phyloP scores from a whole-genome alignment of 2,113 vertebrate genomes.

The Oophaga pumilio region DNA sequence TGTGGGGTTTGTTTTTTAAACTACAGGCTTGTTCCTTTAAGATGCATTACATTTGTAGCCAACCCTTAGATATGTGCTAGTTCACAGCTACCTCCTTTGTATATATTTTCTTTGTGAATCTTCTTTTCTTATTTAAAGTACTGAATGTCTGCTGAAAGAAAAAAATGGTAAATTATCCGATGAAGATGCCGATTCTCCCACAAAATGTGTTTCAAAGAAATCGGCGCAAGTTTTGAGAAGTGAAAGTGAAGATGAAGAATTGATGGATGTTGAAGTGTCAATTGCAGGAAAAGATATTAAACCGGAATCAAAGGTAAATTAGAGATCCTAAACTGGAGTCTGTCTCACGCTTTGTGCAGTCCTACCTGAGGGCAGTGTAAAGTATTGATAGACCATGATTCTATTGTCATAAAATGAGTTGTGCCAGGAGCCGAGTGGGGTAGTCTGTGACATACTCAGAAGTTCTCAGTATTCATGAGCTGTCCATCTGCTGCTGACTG shows the following conservation, averaged over 20 bases:
- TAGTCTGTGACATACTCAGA: too few relatives aligned
- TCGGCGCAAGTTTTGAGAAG: conserved; percentile 72
- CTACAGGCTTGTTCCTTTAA: too few relatives aligned
- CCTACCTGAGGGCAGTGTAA: too few relatives aligned
- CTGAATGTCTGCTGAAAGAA: conserved; percentile 76
- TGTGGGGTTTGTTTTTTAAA: too few relatives aligned
- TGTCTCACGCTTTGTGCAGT: too few relatives aligned
- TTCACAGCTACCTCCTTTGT: background rate
- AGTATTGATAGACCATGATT: too few relatives aligned
- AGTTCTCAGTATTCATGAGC: too few relatives aligned
- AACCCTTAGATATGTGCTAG: too few relatives aligned
- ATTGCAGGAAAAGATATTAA: background rate
- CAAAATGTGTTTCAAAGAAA: conserved; percentile 74
- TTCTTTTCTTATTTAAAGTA: conserved; percentile 25
- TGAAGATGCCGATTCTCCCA: conserved; percentile 69
- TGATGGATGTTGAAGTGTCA: background rate
- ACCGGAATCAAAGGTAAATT: background rate
- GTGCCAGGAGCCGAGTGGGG: too few relatives aligned
- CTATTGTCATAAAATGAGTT: too few relatives aligned
- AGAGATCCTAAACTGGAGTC: background rate
- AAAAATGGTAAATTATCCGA: conserved; percentile 68
- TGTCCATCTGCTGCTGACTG: too few relatives aligned
- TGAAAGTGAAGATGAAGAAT: conserved; percentile 70
- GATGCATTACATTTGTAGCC: too few relatives aligned
- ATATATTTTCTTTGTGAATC: background rate